Evolutionary conservation across 2,888 invertebrate genomes (phyloP), one percentile per base, ranked within the genome.

Genomic region (Himalopsyche japonica): DNA sequence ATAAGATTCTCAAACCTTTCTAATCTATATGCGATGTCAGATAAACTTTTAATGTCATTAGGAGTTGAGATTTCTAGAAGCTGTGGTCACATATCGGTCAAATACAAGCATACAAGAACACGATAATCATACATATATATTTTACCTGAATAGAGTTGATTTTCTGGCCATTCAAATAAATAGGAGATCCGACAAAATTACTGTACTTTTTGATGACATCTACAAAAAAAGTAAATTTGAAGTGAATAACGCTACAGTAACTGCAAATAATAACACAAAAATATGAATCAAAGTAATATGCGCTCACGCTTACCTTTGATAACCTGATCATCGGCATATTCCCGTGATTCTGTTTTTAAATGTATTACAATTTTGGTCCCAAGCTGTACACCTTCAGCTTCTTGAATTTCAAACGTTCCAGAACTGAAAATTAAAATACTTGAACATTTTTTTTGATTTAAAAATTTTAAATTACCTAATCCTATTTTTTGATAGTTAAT

Each of bases 311-410:
- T 90, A 95, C 96, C 93, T 91, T 95, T 95, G 48, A 99, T 95
- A 27, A 94, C 94, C 10, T 95, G 94, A 88, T 98, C 98, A 90
- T 98, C 97, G 77, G 98, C 93, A 91, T 95, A 99, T 89, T 98
- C 97, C 82, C 97, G 94, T 89, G 96, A 95, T 82, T 98, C 98
- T 0, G 95, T 93, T 91, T 98, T 98, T 80, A 99, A 92, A 89
- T 98, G 95, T 18, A 99, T 92, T 70, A 98, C 95, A 88, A 99
- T 98, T 93, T 98, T 98, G 0, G 98, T 99, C 81, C 99, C 99
- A 88, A 95, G 93, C 85, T 96, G 94, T 0, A 98, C 96, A 80
- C 95, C 95, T 79, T 97, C 96, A 2, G 96, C 96, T 89, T 96
- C 95, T 88, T 96, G 95, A 85, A 99, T 96, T 91, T 98, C 97